Conservation (phyloP, 1,140 invertebrate genomes). For the Solenopsis invicta region DNA sequence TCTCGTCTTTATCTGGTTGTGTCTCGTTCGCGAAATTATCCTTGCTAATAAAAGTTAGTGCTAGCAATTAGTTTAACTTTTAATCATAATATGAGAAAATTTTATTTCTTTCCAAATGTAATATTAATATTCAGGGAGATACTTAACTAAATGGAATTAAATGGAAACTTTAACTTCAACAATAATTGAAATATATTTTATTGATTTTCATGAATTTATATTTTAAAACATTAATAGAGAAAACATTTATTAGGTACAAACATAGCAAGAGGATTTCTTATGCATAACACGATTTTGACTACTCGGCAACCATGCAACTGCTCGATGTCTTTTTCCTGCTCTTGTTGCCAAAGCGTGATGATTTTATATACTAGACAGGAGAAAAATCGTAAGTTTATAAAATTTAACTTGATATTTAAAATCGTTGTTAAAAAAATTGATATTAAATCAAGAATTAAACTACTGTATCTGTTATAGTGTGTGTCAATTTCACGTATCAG, state of each 20-base stretch:
- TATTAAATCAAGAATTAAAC: background rate
- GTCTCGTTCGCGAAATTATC: background rate
- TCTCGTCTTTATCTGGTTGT: slow-evolving; percentile 14
- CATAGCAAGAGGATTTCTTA: slow-evolving; percentile 58
- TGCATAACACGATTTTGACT: slow-evolving; percentile 64
- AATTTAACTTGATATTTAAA: background rate
- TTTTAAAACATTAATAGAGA: background rate
- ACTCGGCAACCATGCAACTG: slow-evolving; percentile 75
- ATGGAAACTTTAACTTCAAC: no score
- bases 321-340: slow-evolving; percentile 62
- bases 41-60: background rate
- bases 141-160: no score
- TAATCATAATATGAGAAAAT: background rate
- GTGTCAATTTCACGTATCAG: slow-evolving; percentile 80
- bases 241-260: slow-evolving; percentile 37
- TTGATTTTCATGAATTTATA: background rate
- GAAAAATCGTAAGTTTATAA: slow-evolving; percentile 75
- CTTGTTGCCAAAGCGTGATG: slow-evolving; percentile 79
- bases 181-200: no score
- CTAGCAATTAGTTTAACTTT: background rate
- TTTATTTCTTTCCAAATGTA: background rate
- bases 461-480: slow-evolving; percentile 75
- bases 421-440: no score
- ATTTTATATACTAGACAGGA: slow-evolving; percentile 69
- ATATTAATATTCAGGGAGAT: no score